phyloP scores from a whole-genome alignment of 2,113 vertebrate species.

The Nesogale talazaci region DNA sequence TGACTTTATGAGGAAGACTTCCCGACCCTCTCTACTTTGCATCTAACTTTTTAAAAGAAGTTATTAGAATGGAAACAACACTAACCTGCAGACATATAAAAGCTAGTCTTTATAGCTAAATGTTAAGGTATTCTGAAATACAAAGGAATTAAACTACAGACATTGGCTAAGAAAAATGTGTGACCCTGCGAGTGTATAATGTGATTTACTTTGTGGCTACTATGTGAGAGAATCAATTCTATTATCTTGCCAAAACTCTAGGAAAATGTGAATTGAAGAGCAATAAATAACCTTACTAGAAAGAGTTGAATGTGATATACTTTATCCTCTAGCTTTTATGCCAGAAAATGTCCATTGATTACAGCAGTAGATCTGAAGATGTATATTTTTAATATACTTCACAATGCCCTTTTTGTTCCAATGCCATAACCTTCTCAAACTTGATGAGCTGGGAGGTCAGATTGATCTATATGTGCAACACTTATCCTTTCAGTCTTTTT shows the following conservation, averaged over 20 bases:
- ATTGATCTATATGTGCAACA: not conserved
- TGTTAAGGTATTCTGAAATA: slow-evolving; percentile 43
- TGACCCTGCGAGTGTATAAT: not conserved
- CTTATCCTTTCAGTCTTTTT: not conserved
- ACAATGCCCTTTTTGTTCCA: not conserved
- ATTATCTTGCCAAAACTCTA: slow-evolving; percentile 74
- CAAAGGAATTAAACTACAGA: slow-evolving; percentile 40
- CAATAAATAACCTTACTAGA: slow-evolving; percentile 72
- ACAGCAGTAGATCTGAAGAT: slow-evolving; percentile 26
- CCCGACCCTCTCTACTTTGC: not conserved
- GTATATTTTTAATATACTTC: slow-evolving; percentile 54
- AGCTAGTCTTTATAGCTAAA: not conserved
- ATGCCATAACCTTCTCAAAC: not conserved
- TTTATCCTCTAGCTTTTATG: slow-evolving; percentile 39
- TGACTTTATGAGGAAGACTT: slow-evolving; percentile 25
- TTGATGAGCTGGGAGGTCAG: not conserved
- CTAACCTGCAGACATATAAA: slow-evolving; percentile 30
- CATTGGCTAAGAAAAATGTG: slow-evolving; percentile 27
- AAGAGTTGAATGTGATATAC: slow-evolving; percentile 64
- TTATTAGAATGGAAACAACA: slow-evolving; percentile 15
- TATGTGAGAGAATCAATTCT: slow-evolving; percentile 64
- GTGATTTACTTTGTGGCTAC: slow-evolving; percentile 67
- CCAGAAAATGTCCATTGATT: slow-evolving; percentile 62
- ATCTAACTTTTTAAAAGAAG: slow-evolving; percentile 28
- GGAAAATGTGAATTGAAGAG: slow-evolving; percentile 67